These are phyloP conservation scores for Hesperia comma DNA, from an alignment of 2,888 invertebrate genomes.

Conservation along the genomic window DNA sequence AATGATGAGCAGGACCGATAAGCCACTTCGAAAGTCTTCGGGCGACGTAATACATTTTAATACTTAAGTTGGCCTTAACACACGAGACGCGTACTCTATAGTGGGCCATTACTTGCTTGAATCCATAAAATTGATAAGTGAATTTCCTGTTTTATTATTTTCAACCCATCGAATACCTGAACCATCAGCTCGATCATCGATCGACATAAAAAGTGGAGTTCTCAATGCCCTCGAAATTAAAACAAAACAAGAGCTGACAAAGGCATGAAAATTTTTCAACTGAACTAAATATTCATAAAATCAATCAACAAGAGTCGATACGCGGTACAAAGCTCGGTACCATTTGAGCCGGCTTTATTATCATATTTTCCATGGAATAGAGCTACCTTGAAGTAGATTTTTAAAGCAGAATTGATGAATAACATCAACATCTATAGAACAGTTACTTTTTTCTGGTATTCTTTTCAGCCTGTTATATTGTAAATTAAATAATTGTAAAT, in stretches of 20 bases:
- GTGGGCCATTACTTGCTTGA: background rate
- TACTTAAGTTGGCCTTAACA: too few relatives aligned
- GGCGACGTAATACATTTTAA: too few relatives aligned
- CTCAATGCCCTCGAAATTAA: background rate
- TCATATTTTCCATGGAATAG: slow-evolving; percentile 1
- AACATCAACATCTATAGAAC: background rate
- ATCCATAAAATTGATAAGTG: background rate
- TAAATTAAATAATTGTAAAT: too few relatives aligned
- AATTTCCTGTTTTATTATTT: too few relatives aligned
- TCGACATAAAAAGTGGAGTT: background rate
- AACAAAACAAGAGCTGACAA: background rate
- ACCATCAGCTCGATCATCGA: too few relatives aligned
- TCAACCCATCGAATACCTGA: too few relatives aligned
- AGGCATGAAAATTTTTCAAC: slow-evolving; percentile 2
- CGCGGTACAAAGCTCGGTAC: slow-evolving; percentile 14
- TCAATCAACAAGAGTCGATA: slow-evolving; percentile 26
- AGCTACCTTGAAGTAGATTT: background rate
- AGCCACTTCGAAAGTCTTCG: too few relatives aligned
- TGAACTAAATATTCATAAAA: slow-evolving; percentile 10
- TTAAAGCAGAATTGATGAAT: background rate
- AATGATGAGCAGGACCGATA: too few relatives aligned
- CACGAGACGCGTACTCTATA: too few relatives aligned
- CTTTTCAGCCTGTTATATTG: too few relatives aligned
- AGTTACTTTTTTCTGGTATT: too few relatives aligned
- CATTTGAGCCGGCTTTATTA: slow-evolving; percentile 8